Conservation (phyloP, 2,113 vertebrate species). For the Pholis gunnellus region DNA sequence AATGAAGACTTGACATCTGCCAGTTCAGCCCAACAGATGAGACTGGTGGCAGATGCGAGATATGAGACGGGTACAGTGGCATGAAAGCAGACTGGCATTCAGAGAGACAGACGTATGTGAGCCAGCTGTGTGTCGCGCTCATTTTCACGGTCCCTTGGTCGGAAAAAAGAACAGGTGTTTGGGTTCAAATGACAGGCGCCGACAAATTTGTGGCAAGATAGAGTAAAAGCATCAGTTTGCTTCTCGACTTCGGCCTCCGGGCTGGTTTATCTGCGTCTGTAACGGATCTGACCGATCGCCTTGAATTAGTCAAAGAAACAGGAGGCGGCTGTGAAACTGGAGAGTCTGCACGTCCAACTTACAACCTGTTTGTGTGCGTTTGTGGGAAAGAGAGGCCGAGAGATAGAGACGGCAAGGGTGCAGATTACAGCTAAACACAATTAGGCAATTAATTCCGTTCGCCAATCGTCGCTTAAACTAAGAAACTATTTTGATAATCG, state of each 20-base stretch:
- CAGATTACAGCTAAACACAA: background rate
- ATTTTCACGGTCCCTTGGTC: background rate
- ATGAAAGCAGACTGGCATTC: constrained; percentile 12
- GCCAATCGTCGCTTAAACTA: background rate
- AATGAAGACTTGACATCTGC: background rate
- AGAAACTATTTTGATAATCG: background rate
- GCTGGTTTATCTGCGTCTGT: constrained; percentile 53
- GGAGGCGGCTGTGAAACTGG: constrained; percentile 61
- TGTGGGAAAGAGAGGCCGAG: background rate
- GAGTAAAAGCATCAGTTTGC: constrained; percentile 40
- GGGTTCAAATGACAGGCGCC: constrained; percentile 38
- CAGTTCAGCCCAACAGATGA: background rate
- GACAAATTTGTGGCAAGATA: constrained; percentile 31
- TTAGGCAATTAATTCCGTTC: background rate
- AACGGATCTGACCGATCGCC: constrained; percentile 58
- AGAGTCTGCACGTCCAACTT: constrained; percentile 29
- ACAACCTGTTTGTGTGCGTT: background rate
- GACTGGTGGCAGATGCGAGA: constrained; percentile 33
- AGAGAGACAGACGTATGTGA: constrained; percentile 39
- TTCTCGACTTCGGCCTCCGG: constrained; percentile 8
- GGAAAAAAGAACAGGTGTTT: constrained; percentile 48
- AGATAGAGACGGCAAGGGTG: background rate
- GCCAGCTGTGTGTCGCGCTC: constrained; percentile 50
- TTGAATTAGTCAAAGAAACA: constrained; percentile 71
- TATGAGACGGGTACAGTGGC: constrained; percentile 22